Evolutionary conservation across 2,113 vertebrate species (phyloP).

Genomic region (Chaetodon trifascialis): DNA sequence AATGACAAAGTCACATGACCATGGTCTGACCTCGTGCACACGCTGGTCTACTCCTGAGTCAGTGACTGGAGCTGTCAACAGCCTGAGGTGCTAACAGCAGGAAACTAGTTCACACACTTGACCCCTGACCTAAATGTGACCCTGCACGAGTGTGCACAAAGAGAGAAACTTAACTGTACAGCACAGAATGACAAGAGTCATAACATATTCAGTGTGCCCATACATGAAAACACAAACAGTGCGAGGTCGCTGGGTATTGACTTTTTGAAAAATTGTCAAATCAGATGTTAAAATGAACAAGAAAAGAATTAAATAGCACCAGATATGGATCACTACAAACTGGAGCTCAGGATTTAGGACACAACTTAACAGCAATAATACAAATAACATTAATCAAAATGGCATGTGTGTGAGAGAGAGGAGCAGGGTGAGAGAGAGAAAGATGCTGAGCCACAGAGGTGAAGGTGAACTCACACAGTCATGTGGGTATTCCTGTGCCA

Average conservation of each 20-base stretch:
- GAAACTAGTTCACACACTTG: slow-evolving; percentile 73
- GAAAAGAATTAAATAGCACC: too few relatives aligned
- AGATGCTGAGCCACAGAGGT: slow-evolving; percentile 37
- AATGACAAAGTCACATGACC: slow-evolving; percentile 52
- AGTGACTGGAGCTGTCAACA: slow-evolving; percentile 72
- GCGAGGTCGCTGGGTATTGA: neutral
- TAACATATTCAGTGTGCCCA: neutral
- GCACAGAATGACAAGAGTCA: slow-evolving; percentile 11
- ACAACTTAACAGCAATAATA: slow-evolving; percentile 13
- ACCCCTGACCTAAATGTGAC: slow-evolving; percentile 66
- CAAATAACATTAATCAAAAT: neutral
- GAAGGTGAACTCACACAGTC: slow-evolving; percentile 18
- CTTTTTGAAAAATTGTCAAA: slow-evolving; percentile 27
- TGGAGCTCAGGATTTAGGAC: slow-evolving; percentile 1
- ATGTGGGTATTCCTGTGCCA: slow-evolving; percentile 83
- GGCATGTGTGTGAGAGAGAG: neutral
- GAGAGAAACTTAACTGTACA: slow-evolving; percentile 30
- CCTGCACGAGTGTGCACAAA: slow-evolving; percentile 24
- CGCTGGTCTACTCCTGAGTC: slow-evolving; percentile 39
- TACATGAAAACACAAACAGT: slow-evolving; percentile 13
- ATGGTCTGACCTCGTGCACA: slow-evolving; percentile 50
- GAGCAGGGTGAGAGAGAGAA: slow-evolving; percentile 17
- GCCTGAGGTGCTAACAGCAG: slow-evolving; percentile 75
- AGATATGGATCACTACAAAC: slow-evolving; percentile 7
- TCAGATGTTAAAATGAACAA: slow-evolving; percentile 8